Base-by-base conservation (phyloP, 2,797 vertebrate genomes). In the Hapalemur alaotrensis region DNA sequence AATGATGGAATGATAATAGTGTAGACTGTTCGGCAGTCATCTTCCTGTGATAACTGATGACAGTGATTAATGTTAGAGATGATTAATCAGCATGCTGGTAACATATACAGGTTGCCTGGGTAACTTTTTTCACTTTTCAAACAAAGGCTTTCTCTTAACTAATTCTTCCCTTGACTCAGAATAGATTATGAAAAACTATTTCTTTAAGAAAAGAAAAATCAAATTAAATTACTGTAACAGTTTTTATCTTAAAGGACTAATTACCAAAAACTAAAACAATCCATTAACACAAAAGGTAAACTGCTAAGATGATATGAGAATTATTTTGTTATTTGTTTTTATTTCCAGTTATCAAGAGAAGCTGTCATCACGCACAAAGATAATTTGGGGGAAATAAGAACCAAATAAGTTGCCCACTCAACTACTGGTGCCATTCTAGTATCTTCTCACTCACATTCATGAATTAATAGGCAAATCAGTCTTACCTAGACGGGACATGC, bases 111-210 rank as follows among this genome's bases (percentile, higher is more conserved):
- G 95, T 92, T 97, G 94, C 96, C 95, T 80, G 43, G 84, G 93
- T 67, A 98, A 97, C 89, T 95, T 96, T 96, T 89, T 95, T 94
- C 81, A 93, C 72, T 96, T 96, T 95, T 95, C 85, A 96, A 90
- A 97, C 89, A 93, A 96, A 97, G 83, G 50, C 78, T 97, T 96
- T 91, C 69, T 78, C 84, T 92, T 93, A 93, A 90, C 52, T 65
- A 96, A 94, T 95, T 91, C 86, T 96, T 84, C 57, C 70, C 46
- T 67, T 97, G 88, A 92, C 63, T 97, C 90, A 93, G 79, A 96
- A 86, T 15, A 85, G 48, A 94, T 79, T 82, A 85, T 46, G 85
- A 95, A 95, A 91, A 87, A 91, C 46, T 67, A 46, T 72, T 94
- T 92, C 79, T 89, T 91, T 54, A 69, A 83, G 82, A 86, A 63